Base-by-base conservation (phyloP, 1,140 invertebrate species). In the Ridgeia piscesae region DNA sequence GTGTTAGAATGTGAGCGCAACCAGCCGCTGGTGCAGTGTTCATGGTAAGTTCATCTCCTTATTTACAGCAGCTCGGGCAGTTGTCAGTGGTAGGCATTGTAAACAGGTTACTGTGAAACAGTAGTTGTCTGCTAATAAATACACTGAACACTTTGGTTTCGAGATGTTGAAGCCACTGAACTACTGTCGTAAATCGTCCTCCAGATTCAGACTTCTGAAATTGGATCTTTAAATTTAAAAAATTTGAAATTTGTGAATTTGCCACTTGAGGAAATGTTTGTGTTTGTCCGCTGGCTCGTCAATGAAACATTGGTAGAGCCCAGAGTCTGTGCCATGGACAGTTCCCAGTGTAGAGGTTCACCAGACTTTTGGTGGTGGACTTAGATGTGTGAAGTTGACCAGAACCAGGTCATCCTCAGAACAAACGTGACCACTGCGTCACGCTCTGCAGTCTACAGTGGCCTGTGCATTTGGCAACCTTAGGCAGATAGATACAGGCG, bases 1-100 rank as follows among this genome's bases (percentile, higher is more conserved):
- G 97, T 99, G 33, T 96, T 99, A 92, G 97, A 98, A 88, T 98
- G 97, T 95, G 98, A 99, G 94, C 97, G 98, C 94, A 97, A 99
- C 96, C 96, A 96, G 93, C 97, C 97, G 93, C 96, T 99, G 35
- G 98, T 99, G 97, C 99, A 99, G 96, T 97, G 98, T 95, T 97
- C 98, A 27, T 99, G 99, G 99, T 97, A 96, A 96, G 97, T 96
- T 93, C 89, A 31, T 92, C 35, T 91, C 17, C 27, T 77, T 21
- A 77, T 21, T 21, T 77, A 77, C 58, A 77, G 58, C 58, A 6
- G 14, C 17, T 77, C 58, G 27, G 58, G 27, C 58, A 27, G 58
- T 77, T 27, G 14, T 77, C 58, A 6, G 17, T 14, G 58, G 58
- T 77, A 31, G 27, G 58, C 27, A 17, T n/a, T n/a, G 58, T 77